Base-by-base conservation (phyloP, 2,888 invertebrate genomes). In the Lypha dubia region DNA sequence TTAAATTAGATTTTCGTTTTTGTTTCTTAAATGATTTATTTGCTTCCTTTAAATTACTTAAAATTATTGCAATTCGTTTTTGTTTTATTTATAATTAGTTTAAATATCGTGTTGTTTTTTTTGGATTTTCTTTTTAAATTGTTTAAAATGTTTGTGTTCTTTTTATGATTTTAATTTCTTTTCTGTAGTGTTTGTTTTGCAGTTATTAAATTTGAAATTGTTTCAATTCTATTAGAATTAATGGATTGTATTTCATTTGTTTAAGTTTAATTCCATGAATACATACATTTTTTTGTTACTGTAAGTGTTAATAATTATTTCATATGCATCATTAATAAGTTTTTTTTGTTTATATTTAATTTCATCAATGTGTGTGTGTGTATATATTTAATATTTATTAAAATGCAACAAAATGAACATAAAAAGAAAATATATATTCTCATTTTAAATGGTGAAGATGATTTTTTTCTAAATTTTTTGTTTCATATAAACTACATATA, bases 51-150 rank as follows among this genome's bases (percentile, higher is more conserved):
- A 65, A 51, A 53, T 82, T 70, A 85, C 85, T 79, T 82, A 85
- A 68, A 74, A 82, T 87, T 85, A 79, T 86, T 86, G 77, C 83
- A 86, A 87, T 84, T 86, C 85, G 75, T 67, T 84, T 81, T 74
- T n/a, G 44, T 41, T 68, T 70, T 3, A 28, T 60, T 65, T 63
- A 56, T 83, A 67, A 60, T 73, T 74, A 73, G 58, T 82, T 82
- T 67, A 77, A 82, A 67, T 65, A 24, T 49, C 20, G 63, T 62
- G n/a, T n/a, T n/a, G n/a, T 67, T 70, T 28, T 75, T 46, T 51
- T 58, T 7, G 8, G 17, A 41, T 46, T 77, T 68, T 44, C 4
- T 11, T 71, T 58, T 49, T 71, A 70, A 80, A 62, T 79, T 53
- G 49, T 76, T 84, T 84, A 65, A 63, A 83, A 68, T 79, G 65